Evolutionary conservation across 2,113 vertebrate species (phyloP), one percentile per base, ranked within the genome.

Genomic region (Silurus meridionalis): DNA sequence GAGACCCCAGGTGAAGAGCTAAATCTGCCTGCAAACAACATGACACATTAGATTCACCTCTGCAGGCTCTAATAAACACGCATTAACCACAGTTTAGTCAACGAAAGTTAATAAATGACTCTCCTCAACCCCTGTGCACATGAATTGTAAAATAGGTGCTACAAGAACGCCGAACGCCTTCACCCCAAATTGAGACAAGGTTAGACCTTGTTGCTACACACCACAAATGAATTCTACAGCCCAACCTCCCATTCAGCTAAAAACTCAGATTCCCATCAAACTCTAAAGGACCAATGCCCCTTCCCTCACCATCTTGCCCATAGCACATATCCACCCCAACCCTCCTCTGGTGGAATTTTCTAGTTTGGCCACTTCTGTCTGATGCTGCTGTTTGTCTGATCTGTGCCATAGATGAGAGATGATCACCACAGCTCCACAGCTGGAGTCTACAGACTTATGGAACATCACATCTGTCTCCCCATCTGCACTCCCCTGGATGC

Each of bases 351-450:
- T 60, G 64, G 60, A 46, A 82, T 61, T 80, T 61, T 46, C n/a
- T 61, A 48, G 3, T 80, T 80, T 87, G 80, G 83, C 82, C 81
- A 81, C 52, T 75, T 83, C 58, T 75, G 80, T 69, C 50, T 86
- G 37, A 85, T 79, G 46, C 55, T 69, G n/a, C 48, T 82, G 85
- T n/a, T 48, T 77, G 60, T 57, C 66, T 78, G 37, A 84, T 48
- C 58, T 28, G 53, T 84, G 63, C 71, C 77, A 50, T 50, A 87
- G 84, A 90, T 82, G 86, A 90, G 89, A 90, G 89, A 90, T 90
- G 86, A 88, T 88, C 86, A 84, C 87, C 88, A 83, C 72, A 83
- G 83, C 72, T 55, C 81, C 90, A 82, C 82, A 87, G 66, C 69
- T 80, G 84, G 67, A 57, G 87, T 78, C 25, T 60, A 86, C 55